Evolutionary conservation across 2,113 vertebrate genomes (phyloP).

Genomic region (Pavo muticus): DNA sequence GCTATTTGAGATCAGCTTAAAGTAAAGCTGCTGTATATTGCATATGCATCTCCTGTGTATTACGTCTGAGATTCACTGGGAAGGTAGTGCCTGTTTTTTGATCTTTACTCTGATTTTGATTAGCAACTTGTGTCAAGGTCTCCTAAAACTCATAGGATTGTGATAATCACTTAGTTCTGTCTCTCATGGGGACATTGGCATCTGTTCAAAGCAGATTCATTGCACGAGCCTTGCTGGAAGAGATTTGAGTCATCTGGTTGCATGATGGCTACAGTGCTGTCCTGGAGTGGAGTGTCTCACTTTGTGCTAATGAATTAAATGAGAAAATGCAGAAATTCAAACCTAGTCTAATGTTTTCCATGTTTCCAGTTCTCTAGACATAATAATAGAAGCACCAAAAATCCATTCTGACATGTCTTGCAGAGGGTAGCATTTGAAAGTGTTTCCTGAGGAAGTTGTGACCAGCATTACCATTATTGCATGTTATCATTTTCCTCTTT

Average conservation of each 20-base stretch:
- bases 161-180: neutral
- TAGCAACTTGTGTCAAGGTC: neutral
- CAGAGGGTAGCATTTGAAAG: neutral
- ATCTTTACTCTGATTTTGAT: neutral
- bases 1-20: neutral
- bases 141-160: neutral
- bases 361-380: neutral
- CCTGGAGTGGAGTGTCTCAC: neutral
- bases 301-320: neutral
- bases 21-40: neutral
- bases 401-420: neutral
- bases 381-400: neutral
- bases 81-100: neutral
- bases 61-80: neutral
- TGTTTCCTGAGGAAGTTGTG: neutral
- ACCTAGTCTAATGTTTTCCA: neutral
- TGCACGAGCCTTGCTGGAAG: neutral
- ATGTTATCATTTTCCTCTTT: neutral
- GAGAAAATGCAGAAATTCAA: neutral
- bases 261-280: neutral
- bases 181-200: rapidly evolving
- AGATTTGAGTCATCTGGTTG: neutral
- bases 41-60: neutral
- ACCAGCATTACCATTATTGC: neutral
- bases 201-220: neutral